phyloP scores from a whole-genome alignment of 37 sponge, comb jelly and placozoan genomes.

The Chondrilla cf. caribensis region DNA sequence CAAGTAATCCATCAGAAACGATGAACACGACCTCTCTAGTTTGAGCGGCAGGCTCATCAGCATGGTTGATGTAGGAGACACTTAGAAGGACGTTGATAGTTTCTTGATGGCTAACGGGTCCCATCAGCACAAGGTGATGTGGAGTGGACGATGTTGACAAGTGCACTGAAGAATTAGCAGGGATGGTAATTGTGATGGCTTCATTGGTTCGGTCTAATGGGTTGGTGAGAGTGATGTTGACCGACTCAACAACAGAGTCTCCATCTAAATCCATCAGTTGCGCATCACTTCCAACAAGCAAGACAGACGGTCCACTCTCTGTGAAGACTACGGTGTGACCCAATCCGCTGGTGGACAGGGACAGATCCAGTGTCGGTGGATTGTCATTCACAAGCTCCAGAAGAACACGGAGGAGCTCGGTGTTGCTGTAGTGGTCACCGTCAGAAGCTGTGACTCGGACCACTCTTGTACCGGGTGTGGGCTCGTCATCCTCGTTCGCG shows the following conservation, averaged over 20 bases:
- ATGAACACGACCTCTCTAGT: slow-evolving; percentile 35
- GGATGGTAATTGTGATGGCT: background rate
- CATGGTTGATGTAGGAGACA: slow-evolving; percentile 50
- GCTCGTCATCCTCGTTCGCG: slow-evolving; percentile 46
- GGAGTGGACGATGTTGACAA: background rate
- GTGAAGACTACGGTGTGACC: background rate
- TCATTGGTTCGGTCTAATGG: slow-evolving; percentile 45
- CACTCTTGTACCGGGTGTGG: background rate
- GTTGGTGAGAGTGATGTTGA: slow-evolving; percentile 44
- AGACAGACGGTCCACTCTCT: slow-evolving; percentile 7
- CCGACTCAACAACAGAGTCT: slow-evolving; percentile 11
- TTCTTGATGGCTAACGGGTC: slow-evolving; percentile 36
- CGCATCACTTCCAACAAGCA: slow-evolving; percentile 23
- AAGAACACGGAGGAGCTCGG: background rate
- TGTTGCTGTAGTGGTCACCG: slow-evolving; percentile 33
- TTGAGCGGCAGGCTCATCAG: slow-evolving; percentile 50
- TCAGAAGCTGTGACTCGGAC: slow-evolving; percentile 32
- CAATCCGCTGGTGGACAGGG: too few species aligned
- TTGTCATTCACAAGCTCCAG: slow-evolving; percentile 14
- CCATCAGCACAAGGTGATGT: background rate
- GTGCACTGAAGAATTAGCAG: background rate
- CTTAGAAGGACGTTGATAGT: slow-evolving; percentile 33
- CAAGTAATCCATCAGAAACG: slow-evolving; percentile 46
- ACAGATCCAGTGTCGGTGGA: slow-evolving; percentile 9
- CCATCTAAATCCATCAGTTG: slow-evolving; percentile 50